phyloP scores from a whole-genome alignment of 2,797 vertebrate genomes.

The Uromys caudimaculatus region DNA sequence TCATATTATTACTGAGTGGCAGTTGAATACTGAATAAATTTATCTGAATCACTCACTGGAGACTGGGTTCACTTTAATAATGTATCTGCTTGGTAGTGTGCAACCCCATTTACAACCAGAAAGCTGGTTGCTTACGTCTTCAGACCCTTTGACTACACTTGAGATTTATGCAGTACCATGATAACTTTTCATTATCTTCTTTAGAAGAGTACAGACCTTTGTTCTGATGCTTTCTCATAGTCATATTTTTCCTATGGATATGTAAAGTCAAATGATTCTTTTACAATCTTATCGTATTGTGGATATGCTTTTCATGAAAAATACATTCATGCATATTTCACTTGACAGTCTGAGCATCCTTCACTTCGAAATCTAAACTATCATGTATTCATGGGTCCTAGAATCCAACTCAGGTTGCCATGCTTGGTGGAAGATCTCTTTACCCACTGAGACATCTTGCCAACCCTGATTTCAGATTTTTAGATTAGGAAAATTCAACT shows the following conservation, averaged over 20 bases:
- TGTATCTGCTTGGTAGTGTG: background rate
- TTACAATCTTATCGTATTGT: background rate
- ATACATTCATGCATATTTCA: background rate
- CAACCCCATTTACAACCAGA: background rate
- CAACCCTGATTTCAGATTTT: background rate
- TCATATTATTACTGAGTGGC: background rate
- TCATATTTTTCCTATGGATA: background rate
- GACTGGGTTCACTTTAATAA: background rate
- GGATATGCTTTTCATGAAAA: background rate
- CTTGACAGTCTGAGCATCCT: background rate
- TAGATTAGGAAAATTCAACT: background rate
- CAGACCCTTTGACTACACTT: background rate
- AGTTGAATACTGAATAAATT: background rate
- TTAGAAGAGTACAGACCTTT: background rate
- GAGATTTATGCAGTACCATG: background rate
- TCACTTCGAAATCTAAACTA: background rate
- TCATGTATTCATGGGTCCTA: background rate
- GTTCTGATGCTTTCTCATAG: background rate
- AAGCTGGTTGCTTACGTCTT: background rate
- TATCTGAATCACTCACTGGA: background rate
- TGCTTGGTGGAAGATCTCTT: background rate
- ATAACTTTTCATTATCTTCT: background rate
- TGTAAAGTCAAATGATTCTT: background rate
- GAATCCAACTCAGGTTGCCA: background rate
- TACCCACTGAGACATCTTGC: background rate